phyloP scores from a whole-genome alignment of 2,113 vertebrate species.

The Asarcornis scutulata region DNA sequence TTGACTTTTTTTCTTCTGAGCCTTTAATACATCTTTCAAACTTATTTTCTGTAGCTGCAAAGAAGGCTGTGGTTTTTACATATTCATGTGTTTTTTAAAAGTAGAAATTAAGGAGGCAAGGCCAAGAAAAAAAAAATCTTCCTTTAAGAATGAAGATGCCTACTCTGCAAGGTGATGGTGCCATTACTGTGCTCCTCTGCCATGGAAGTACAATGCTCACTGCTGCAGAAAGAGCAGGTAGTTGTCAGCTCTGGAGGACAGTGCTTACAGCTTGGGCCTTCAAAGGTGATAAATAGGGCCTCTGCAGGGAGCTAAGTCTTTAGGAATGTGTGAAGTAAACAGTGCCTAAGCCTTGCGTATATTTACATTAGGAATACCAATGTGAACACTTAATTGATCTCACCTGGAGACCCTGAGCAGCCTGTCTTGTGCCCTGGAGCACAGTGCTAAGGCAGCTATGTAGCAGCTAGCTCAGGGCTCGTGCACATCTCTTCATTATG shows the following conservation, averaged over 20 bases:
- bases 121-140: background rate
- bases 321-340: background rate
- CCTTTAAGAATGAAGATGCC: background rate
- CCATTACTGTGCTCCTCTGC: background rate
- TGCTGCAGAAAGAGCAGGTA: background rate
- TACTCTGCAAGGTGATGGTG: background rate
- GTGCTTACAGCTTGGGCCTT: background rate
- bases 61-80: background rate
- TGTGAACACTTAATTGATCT: background rate
- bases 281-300: background rate
- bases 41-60: background rate
- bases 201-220: background rate
- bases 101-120: background rate
- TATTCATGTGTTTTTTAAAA: background rate
- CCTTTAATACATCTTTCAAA: background rate
- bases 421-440: background rate
- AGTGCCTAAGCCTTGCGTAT: background rate
- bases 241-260: background rate
- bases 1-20: background rate
- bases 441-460: background rate
- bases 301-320: background rate
- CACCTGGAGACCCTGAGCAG: background rate
- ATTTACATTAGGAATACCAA: background rate
- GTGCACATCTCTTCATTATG: accelerated
- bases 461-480: background rate